Conservation (phyloP, 2,888 invertebrate genomes). For the Arrhopalites spinosus region DNA sequence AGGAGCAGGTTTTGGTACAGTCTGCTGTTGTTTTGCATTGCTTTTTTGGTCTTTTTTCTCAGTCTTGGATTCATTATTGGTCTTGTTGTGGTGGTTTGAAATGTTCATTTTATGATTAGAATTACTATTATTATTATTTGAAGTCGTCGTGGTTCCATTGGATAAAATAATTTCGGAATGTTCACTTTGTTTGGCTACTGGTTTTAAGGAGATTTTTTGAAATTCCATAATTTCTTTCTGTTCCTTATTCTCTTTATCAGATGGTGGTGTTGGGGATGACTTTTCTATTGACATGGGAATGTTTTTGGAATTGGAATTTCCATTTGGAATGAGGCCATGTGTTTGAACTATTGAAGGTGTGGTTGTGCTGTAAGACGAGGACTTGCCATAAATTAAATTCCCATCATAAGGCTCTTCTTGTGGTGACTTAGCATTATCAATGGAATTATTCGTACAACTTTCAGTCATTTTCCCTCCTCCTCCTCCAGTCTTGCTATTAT, state of each 20-base stretch:
- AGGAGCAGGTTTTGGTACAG: background rate
- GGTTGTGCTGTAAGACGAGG: background rate
- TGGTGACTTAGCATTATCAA: conserved; percentile 20
- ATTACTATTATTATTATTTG: conserved; percentile 16
- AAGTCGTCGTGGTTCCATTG: background rate
- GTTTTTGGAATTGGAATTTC: background rate
- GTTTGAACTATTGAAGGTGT: background rate
- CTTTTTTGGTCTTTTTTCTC: conserved; percentile 29
- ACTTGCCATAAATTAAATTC: conserved; percentile 15
- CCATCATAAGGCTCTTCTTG: conserved; percentile 23
- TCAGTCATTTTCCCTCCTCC: conserved; percentile 21
- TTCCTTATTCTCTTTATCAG: conserved; percentile 24
- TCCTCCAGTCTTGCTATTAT: conserved; percentile 12
- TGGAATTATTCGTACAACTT: background rate
- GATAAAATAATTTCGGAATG: conserved; percentile 25
- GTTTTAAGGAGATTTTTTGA: conserved; percentile 34
- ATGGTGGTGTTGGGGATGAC: background rate
- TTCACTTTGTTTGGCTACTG: conserved; percentile 14
- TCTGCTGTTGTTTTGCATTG: conserved; percentile 19
- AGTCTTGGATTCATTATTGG: conserved; percentile 19
- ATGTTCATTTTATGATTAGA: conserved; percentile 13
- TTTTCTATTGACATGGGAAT: conserved; percentile 3
- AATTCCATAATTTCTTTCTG: conserved; percentile 30
- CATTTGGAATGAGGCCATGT: background rate
- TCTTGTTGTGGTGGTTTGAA: conserved; percentile 22